Evolutionary conservation across 2,888 invertebrate species (phyloP), one percentile per base, ranked within the genome.

Genomic region (Lordiphosa fenestrarum): DNA sequence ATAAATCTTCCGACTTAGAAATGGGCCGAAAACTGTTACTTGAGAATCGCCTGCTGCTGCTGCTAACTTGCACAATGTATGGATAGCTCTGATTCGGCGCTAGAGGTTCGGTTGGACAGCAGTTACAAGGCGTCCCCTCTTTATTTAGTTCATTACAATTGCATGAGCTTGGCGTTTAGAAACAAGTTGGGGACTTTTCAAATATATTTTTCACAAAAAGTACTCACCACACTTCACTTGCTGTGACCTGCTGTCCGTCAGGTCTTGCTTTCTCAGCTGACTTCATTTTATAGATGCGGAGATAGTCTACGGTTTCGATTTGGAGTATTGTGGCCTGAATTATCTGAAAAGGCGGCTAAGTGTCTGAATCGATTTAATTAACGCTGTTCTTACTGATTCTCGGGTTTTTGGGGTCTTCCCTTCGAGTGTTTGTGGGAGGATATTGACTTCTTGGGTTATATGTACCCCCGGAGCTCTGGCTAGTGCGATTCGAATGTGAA

Each of bases 51-150:
- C 30, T 3, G 30, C 30, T 30, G 19, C 12, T 13, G 13, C 35
- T 35, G 35, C 35, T 35, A 6, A 15, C 10, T 15, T 35, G 35
- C 10, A 46, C 46, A 46, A 46, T n/a, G 15, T 6, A 46, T 3
- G 46, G 46, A 19, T 46, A 30, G 10, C 30, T 30, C 9, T 1
- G 10, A 46, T 30, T 30, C 4, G 25, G 9, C 2, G 13, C 21
- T 4, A 7, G 4, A 10, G 10, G 4, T 30, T 42, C 25, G 25
- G 13, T 30, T 39, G 9, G 19, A 30, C 30, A 19, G 21, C 40
- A 41, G 7, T 41, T 7, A n/a, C 40, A 41, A n/a, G n/a, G 6
- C n/a, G 19, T n/a, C 2, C 21, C 21, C 9, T 30, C 30, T n/a
- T 41, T 2, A n/a, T 2, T 10, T 4, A 10, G 0, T n/a, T 41